A percentile compares a stretch with the other conserved stretches of the same genome.
Evolutionary conservation across 1,140 invertebrate genomes (phyloP).

Genomic region (Paramacrobiotus metropolitanus): DNA sequence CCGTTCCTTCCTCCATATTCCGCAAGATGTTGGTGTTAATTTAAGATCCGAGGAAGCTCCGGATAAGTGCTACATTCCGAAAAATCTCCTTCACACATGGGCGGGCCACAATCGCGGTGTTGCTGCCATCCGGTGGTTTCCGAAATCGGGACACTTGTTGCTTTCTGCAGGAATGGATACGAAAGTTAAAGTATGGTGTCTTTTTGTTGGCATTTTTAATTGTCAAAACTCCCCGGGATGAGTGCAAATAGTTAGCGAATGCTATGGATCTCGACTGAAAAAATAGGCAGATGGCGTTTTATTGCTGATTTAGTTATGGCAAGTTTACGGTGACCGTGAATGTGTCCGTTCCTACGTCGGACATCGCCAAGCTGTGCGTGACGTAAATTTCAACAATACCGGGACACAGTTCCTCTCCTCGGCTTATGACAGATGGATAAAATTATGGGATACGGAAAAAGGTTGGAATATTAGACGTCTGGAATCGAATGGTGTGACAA

Average conservation of each 20-base stretch:
- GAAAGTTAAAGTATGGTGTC: constrained; percentile 55
- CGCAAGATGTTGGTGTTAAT: constrained; percentile 86
- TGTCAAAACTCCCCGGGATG: too few species aligned
- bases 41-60: constrained; percentile 70
- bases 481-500: too few species aligned
- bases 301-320: constrained; percentile 53
- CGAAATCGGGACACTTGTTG: constrained; percentile 72
- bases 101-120: constrained; percentile 92
- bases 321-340: constrained; percentile 82
- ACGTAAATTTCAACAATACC: constrained; percentile 82
- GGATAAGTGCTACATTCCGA: constrained; percentile 87
- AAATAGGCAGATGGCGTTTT: constrained; percentile 6
- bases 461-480: constrained; percentile 16
- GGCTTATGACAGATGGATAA: constrained; percentile 63
- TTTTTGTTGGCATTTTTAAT: too few species aligned
- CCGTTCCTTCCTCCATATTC: constrained; percentile 71
- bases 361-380: constrained; percentile 84
- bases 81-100: constrained; percentile 87
- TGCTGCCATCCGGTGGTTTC: constrained; percentile 83
- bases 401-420: constrained; percentile 81
- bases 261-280: constrained; percentile 4
- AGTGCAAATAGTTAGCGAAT: too few species aligned
- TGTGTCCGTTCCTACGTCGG: constrained; percentile 89
- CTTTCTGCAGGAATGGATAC: constrained; percentile 90
- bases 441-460: constrained; percentile 97